Conservation (phyloP, 2,888 invertebrate genomes). For the Harpalus rufipes region DNA sequence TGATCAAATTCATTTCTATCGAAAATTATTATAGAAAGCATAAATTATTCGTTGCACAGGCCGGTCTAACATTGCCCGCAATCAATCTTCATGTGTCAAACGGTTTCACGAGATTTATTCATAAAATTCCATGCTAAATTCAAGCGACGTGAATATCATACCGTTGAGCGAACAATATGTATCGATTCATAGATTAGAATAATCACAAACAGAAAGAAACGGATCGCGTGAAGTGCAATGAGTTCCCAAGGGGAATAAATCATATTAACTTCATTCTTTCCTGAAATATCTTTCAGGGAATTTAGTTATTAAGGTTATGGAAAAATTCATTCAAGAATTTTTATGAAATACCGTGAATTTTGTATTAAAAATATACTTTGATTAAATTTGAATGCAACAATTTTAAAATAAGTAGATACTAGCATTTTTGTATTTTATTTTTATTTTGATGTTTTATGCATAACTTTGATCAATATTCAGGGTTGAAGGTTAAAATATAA, state of each 20-base stretch:
- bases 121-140: constrained; percentile 58
- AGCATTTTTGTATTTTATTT: no score
- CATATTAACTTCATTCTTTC: neutral
- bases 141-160: constrained; percentile 51
- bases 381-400: no score
- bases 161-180: constrained; percentile 54
- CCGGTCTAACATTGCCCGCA: constrained; percentile 39
- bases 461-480: no score
- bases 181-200: constrained; percentile 52
- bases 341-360: neutral
- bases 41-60: constrained; percentile 56
- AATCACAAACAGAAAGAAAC: constrained; percentile 37
- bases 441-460: no score
- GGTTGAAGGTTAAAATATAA: no score
- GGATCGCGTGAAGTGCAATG: neutral
- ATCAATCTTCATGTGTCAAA: constrained; percentile 66
- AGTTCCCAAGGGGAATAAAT: neutral
- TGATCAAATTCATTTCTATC: constrained; percentile 59
- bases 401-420: no score
- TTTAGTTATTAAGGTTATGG: neutral
- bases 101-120: constrained; percentile 61
- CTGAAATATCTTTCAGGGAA: neutral
- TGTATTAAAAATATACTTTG: no score
- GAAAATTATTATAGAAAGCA: constrained; percentile 59
- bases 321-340: neutral